phyloP scores from a whole-genome alignment of 2,888 invertebrate genomes.

The Oithona nana region DNA sequence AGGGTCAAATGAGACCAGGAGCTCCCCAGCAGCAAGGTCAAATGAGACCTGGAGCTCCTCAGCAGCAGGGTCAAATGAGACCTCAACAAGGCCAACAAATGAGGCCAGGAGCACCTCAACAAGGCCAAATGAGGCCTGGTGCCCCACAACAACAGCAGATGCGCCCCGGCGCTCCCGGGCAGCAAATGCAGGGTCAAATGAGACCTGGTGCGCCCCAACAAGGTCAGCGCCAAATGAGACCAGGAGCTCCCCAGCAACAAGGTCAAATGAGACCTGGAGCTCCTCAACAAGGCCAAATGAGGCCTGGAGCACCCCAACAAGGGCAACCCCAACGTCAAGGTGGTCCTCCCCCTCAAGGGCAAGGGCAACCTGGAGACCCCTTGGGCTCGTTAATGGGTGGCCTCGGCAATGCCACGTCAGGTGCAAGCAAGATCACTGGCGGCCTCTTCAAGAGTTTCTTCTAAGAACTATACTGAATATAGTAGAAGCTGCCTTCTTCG shows the following conservation, averaged over 20 bases:
- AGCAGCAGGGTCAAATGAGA: background rate
- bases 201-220: background rate
- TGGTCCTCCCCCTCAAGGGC: background rate
- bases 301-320: background rate
- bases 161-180: background rate
- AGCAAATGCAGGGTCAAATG: background rate
- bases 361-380: background rate
- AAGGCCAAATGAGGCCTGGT: background rate
- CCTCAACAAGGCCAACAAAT: background rate
- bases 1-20: background rate
- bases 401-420: conserved; percentile 9
- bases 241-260: background rate
- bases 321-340: background rate
- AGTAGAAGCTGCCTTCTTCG: background rate
- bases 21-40: background rate
- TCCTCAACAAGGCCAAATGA: background rate
- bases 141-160: background rate
- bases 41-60: background rate
- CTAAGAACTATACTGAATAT: conserved; percentile 21
- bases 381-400: conserved; percentile 3
- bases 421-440: conserved; percentile 16
- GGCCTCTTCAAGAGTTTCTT: conserved; percentile 24
- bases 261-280: background rate
- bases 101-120: background rate
- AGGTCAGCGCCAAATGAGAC: background rate